These are phyloP conservation scores for Pipistrellus pygmaeus DNA, from an alignment of 2,797 vertebrate species.

Conservation along the genomic window DNA sequence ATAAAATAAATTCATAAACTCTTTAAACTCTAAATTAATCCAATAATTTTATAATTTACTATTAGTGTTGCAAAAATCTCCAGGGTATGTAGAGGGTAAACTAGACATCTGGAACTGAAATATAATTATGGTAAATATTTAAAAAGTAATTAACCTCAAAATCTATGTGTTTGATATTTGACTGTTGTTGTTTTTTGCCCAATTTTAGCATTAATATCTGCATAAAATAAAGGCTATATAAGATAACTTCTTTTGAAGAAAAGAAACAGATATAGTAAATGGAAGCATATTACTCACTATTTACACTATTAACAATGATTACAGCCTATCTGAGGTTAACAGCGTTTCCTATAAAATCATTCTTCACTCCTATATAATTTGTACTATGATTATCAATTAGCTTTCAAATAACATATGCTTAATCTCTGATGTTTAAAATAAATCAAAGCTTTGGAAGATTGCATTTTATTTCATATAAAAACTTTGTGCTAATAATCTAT, in stretches of 20 bases:
- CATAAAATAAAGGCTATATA: background rate
- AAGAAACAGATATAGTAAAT: background rate
- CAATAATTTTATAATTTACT: constrained; percentile 36
- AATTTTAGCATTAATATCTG: background rate
- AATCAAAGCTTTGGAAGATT: background rate
- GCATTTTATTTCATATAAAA: background rate
- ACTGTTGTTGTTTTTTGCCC: background rate
- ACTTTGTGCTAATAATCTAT: background rate
- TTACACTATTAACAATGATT: background rate
- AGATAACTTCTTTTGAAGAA: background rate
- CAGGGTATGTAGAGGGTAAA: background rate
- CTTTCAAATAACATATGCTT: background rate
- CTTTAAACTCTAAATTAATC: background rate
- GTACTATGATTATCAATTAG: background rate
- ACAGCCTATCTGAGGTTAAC: background rate
- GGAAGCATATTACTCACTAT: background rate
- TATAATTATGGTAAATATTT: constrained; percentile 35
- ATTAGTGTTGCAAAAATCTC: background rate
- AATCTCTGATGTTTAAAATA: background rate
- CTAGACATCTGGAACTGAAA: constrained; percentile 24
- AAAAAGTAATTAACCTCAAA: constrained; percentile 2
- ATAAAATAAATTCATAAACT: background rate
- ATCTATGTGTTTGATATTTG: constrained; percentile 23
- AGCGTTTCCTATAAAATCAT: background rate
- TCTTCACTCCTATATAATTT: background rate